phyloP scores from a whole-genome alignment of 2,797 vertebrate species.

The Trachops cirrhosus region DNA sequence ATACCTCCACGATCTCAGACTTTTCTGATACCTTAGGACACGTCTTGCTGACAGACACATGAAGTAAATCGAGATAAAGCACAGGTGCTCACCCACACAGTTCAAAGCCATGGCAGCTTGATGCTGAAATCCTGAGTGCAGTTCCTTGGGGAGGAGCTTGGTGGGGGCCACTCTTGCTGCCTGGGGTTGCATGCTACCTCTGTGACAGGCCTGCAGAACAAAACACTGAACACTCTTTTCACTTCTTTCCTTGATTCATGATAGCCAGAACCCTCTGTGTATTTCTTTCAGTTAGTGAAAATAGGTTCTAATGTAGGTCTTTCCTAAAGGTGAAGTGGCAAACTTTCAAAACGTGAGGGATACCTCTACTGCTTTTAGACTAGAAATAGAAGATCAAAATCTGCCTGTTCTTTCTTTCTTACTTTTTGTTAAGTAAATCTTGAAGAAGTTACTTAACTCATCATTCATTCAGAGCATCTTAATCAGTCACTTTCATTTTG shows the following conservation, averaged over 20 bases:
- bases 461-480: neutral
- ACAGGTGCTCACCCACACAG: neutral
- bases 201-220: neutral
- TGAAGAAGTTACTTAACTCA: neutral
- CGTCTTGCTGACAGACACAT: neutral
- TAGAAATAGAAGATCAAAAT: neutral
- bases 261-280: neutral
- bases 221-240: neutral
- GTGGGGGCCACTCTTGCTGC: neutral
- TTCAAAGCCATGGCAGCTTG: neutral
- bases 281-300: neutral
- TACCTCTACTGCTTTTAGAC: neutral
- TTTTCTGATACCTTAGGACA: neutral
- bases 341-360: neutral
- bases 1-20: neutral
- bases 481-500: slow-evolving; percentile 22
- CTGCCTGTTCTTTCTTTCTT: neutral
- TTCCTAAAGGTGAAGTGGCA: neutral
- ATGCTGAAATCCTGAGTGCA: neutral
- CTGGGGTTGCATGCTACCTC: no score
- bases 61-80: neutral
- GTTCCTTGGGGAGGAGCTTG: neutral
- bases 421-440: neutral
- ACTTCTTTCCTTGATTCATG: neutral
- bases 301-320: neutral